Percentiles rank a stretch among this genome's conserved stretches.
Evolutionary conservation across 1,140 invertebrate species (phyloP).

Genomic region (Glossosoma conforme): DNA sequence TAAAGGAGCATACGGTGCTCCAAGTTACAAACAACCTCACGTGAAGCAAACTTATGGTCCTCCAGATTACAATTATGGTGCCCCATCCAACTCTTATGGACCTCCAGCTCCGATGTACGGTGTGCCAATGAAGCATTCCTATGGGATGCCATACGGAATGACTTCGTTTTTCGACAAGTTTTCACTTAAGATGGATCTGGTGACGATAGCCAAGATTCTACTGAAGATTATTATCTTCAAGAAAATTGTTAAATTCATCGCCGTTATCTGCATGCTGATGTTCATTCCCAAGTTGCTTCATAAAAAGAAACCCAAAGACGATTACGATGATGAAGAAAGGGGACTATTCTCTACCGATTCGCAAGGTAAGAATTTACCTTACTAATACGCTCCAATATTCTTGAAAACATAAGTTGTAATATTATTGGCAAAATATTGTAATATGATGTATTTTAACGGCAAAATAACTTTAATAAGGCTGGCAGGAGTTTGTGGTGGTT

Average conservation of each 20-base stretch:
- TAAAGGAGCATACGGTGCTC: slow-evolving; percentile 32
- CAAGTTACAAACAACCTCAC: slow-evolving; percentile 24
- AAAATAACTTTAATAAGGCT: too few relatives aligned
- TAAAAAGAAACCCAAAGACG: slow-evolving; percentile 42
- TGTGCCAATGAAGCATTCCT: slow-evolving; percentile 42
- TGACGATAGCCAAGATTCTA: slow-evolving; percentile 66
- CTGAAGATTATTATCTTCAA: slow-evolving; percentile 71
- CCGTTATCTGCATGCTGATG: slow-evolving; percentile 63
- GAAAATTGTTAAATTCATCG: slow-evolving; percentile 72
- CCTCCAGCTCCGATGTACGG: slow-evolving; percentile 48
- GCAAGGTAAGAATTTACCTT: slow-evolving; percentile 9
- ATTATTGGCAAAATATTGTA: background rate
- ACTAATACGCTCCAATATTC: background rate
- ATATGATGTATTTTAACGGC: background rate
- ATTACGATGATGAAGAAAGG: slow-evolving; percentile 30
- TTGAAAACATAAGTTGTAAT: background rate
- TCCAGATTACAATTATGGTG: slow-evolving; percentile 36
- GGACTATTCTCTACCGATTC: background rate
- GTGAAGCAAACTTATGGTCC: slow-evolving; percentile 37
- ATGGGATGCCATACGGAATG: slow-evolving; percentile 51
- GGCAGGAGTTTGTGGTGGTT: too few relatives aligned
- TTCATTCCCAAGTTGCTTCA: slow-evolving; percentile 65
- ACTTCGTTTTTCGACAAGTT: slow-evolving; percentile 55
- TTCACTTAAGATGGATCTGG: slow-evolving; percentile 62
- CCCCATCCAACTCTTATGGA: slow-evolving; percentile 41